Evolutionary conservation across 2,888 invertebrate species (phyloP).

Genomic region (Diarsia rubi): DNA sequence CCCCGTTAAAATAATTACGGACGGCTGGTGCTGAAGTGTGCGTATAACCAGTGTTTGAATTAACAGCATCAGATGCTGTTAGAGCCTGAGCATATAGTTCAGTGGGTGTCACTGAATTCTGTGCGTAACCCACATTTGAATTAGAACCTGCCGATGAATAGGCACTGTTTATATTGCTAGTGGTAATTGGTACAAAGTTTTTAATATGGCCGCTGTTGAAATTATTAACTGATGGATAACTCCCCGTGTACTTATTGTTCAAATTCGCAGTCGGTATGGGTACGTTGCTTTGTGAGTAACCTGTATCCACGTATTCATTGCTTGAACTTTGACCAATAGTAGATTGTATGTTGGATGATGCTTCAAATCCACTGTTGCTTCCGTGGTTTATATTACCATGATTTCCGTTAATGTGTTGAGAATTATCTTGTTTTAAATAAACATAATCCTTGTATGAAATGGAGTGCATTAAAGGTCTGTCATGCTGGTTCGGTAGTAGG

Average conservation of each 20-base stretch:
- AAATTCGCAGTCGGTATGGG: constrained; percentile 7
- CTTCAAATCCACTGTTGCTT: neutral
- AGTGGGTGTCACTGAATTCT: neutral
- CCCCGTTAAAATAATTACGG: constrained; percentile 23
- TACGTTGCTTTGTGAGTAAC: constrained; percentile 17
- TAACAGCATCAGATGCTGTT: constrained; percentile 3
- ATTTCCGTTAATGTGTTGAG: constrained; percentile 19
- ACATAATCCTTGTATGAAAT: constrained; percentile 68
- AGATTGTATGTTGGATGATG: neutral
- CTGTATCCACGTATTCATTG: constrained; percentile 37
- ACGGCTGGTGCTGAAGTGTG: constrained; percentile 1
- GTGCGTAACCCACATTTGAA: constrained; percentile 23
- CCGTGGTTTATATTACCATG: constrained; percentile 8
- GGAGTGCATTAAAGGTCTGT: constrained; percentile 67
- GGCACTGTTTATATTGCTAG: constrained; percentile 19
- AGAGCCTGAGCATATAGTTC: constrained; percentile 14
- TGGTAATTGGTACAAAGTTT: constrained; percentile 20
- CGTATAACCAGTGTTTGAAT: constrained; percentile 24
- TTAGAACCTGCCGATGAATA: constrained; percentile 14
- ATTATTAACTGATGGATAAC: constrained; percentile 11
- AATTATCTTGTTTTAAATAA: constrained; percentile 68
- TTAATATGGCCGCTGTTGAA: constrained; percentile 13
- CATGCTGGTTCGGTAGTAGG: constrained; percentile 38
- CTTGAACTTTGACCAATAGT: neutral
- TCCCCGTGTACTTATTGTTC: constrained; percentile 31